phyloP scores from a whole-genome alignment of 2,113 vertebrate species.

The Eudyptes chrysolophus region DNA sequence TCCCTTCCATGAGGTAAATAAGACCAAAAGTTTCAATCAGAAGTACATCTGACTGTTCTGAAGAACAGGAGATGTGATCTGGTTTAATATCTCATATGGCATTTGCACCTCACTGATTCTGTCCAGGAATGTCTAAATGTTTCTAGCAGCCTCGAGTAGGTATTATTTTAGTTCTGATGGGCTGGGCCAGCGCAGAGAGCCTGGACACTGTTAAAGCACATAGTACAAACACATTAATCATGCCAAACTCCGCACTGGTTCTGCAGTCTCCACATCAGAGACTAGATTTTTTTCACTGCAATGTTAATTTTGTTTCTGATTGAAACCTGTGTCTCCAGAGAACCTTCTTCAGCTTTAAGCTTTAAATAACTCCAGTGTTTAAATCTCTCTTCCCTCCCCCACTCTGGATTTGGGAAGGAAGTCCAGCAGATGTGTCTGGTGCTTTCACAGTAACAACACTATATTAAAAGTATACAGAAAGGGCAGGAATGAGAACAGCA shows the following conservation, averaged over 20 bases:
- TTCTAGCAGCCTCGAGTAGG: background rate
- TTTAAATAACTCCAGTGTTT: background rate
- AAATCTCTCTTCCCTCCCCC: background rate
- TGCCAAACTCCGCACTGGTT: background rate
- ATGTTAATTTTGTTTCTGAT: background rate
- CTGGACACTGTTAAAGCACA: background rate
- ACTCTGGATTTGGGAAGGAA: background rate
- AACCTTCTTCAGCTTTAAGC: background rate
- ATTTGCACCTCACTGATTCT: background rate
- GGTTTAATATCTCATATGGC: background rate
- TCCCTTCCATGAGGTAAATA: background rate
- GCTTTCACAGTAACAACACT: background rate
- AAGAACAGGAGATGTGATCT: background rate
- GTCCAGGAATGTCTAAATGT: background rate
- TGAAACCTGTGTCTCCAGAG: background rate
- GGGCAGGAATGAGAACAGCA: background rate
- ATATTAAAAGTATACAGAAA: background rate
- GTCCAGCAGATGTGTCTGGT: background rate
- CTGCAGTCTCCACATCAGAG: background rate
- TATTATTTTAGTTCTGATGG: background rate
- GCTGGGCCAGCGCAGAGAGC: background rate
- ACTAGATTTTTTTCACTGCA: background rate
- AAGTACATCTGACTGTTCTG: background rate
- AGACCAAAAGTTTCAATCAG: background rate
- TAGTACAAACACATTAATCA: background rate